Evolutionary conservation across 2,113 vertebrate species (phyloP).

Genomic region (Pygoscelis adeliae): DNA sequence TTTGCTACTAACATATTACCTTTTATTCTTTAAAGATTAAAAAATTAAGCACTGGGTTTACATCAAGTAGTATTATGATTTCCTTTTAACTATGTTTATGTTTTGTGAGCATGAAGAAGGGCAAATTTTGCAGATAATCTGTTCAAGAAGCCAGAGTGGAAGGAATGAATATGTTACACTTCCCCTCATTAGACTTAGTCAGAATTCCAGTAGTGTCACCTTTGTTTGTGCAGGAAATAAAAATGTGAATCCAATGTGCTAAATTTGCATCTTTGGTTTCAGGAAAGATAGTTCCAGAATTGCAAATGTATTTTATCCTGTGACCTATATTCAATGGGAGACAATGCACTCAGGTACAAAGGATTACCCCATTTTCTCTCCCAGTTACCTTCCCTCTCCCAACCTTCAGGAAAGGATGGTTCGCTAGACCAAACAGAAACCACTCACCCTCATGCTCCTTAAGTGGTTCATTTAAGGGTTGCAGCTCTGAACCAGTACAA

Average conservation of each 20-base stretch:
- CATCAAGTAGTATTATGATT: neutral
- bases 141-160: constrained; percentile 5
- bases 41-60: neutral
- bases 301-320: neutral
- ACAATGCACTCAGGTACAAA: neutral
- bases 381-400: neutral
- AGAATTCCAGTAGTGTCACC: constrained; percentile 5
- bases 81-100: constrained; percentile 31
- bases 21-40: constrained; percentile 3
- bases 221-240: constrained; percentile 27
- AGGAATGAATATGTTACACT: constrained; percentile 27
- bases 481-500: neutral
- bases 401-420: neutral
- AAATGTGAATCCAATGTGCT: neutral
- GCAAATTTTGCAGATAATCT: constrained; percentile 21
- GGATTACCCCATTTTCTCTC: neutral
- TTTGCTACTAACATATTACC: neutral
- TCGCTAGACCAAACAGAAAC: neutral
- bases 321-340: neutral
- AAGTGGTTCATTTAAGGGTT: neutral
- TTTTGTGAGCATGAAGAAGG: neutral
- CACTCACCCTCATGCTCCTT: neutral
- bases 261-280: neutral
- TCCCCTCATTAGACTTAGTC: constrained; percentile 22
- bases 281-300: neutral